phyloP scores from a whole-genome alignment of 2,888 invertebrate species.

The Mechanitis messenoides region DNA sequence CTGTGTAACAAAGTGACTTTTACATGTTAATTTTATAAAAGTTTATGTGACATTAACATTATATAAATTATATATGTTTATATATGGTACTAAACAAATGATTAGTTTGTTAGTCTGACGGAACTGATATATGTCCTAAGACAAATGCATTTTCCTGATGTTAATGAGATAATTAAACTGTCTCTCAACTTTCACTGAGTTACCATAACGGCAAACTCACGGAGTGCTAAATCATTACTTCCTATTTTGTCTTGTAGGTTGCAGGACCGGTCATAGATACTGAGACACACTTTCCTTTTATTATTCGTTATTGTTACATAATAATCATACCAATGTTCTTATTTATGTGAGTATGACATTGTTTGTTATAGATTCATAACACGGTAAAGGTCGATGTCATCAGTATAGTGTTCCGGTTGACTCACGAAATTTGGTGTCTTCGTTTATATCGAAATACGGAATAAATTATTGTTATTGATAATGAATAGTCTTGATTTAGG shows the following conservation, averaged over 20 bases:
- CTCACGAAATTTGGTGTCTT: too few species aligned
- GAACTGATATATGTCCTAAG: neutral
- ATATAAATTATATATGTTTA: neutral
- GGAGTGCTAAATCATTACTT: slow-evolving; percentile 22
- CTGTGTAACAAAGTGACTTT: slow-evolving; percentile 17
- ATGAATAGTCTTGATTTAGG: too few species aligned
- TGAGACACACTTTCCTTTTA: slow-evolving; percentile 49
- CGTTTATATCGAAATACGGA: too few species aligned
- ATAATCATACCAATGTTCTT: slow-evolving; percentile 30
- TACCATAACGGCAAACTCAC: slow-evolving; percentile 18
- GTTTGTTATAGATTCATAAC: slow-evolving; percentile 30
- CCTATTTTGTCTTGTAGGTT: slow-evolving; percentile 18
- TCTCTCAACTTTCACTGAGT: slow-evolving; percentile 23
- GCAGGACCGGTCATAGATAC: slow-evolving; percentile 27
- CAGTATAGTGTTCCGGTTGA: slow-evolving; percentile 6
- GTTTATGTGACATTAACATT: neutral
- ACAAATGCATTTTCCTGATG: slow-evolving; percentile 19
- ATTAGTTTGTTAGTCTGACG: neutral
- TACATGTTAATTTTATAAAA: slow-evolving; percentile 29
- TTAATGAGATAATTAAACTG: slow-evolving; percentile 25
- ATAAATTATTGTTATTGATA: too few species aligned
- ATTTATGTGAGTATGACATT: slow-evolving; percentile 41
- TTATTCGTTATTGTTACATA: slow-evolving; percentile 48
- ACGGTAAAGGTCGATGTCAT: slow-evolving; percentile 27
- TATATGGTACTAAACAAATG: neutral